These are phyloP conservation scores for Pandemis corylana DNA, from an alignment of 2,888 invertebrate genomes.

Conservation along the genomic window DNA sequence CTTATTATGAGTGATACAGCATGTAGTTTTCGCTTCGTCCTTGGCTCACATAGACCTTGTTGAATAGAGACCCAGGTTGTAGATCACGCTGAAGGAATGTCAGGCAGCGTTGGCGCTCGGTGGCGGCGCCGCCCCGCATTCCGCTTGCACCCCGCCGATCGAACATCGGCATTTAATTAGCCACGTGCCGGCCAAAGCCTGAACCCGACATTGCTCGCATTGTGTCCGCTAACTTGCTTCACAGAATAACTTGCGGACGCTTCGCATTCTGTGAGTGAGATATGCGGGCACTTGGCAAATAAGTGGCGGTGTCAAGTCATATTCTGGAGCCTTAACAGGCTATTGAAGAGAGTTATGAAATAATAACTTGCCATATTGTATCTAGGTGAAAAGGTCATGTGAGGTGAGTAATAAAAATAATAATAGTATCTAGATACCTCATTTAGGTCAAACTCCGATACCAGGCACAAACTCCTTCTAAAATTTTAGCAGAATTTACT, in stretches of 20 bases:
- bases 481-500: too few species aligned
- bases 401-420: neutral
- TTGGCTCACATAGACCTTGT: neutral
- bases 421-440: too few species aligned
- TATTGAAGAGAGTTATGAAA: too few species aligned
- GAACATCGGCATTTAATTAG: slow-evolving; percentile 82
- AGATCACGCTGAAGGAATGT: slow-evolving; percentile 61
- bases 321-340: neutral
- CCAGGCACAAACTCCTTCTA: too few species aligned
- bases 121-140: slow-evolving; percentile 62
- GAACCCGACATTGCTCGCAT: slow-evolving; percentile 70
- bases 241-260: slow-evolving; percentile 69
- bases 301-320: neutral
- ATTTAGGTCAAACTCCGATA: too few species aligned
- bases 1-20: too few species aligned
- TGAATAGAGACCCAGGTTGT: slow-evolving; percentile 20
- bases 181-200: slow-evolving; percentile 71
- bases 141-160: slow-evolving; percentile 54
- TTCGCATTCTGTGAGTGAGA: slow-evolving; percentile 55
- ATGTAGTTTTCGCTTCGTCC: too few species aligned
- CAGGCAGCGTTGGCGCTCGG: slow-evolving; percentile 60
- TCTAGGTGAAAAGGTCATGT: too few species aligned
- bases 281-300: slow-evolving; percentile 35
- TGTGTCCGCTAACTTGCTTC: slow-evolving; percentile 64
- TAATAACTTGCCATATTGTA: neutral